Conservation (phyloP, 1,140 invertebrate species). For the Galleria mellonella region DNA sequence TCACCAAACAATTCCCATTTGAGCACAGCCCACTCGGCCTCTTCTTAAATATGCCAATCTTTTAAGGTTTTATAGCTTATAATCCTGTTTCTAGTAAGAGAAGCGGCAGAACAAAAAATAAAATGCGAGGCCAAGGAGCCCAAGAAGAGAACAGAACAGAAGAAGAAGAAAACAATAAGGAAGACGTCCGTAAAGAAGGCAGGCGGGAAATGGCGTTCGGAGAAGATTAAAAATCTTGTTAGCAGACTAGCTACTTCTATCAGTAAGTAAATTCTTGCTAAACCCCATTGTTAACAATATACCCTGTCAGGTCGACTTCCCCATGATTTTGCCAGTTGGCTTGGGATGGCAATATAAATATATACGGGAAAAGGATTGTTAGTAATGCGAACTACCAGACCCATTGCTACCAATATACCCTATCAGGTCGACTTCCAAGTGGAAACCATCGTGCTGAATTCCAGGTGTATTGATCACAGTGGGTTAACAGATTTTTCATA, state of each 20-base stretch:
- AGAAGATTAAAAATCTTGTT: conserved; percentile 19
- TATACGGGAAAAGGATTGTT: conserved; percentile 10
- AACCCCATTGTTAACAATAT: too few relatives aligned
- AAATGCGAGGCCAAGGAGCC: conserved; percentile 1
- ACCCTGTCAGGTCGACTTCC: too few relatives aligned
- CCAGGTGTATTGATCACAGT: too few relatives aligned
- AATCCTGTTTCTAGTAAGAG: conserved; percentile 1
- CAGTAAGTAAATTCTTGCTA: conserved; percentile 6
- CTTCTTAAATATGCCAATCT: not conserved
- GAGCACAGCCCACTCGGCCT: too few relatives aligned
- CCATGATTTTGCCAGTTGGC: not conserved
- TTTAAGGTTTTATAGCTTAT: not conserved
- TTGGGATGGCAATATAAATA: not conserved
- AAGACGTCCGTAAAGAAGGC: conserved; percentile 3
- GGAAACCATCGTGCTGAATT: too few relatives aligned
- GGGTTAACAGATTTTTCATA: not conserved
- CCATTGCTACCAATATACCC: too few relatives aligned
- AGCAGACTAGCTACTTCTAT: conserved; percentile 18
- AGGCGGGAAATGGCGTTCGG: conserved; percentile 7
- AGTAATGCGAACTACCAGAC: too few relatives aligned
- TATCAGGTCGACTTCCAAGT: too few relatives aligned
- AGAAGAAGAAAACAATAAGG: not conserved
- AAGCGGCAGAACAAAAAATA: not conserved
- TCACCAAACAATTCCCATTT: too few relatives aligned
- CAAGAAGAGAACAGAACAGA: conserved; percentile 9